phyloP scores from a whole-genome alignment of 2,797 vertebrate species.

The Tarsius wallacei region DNA sequence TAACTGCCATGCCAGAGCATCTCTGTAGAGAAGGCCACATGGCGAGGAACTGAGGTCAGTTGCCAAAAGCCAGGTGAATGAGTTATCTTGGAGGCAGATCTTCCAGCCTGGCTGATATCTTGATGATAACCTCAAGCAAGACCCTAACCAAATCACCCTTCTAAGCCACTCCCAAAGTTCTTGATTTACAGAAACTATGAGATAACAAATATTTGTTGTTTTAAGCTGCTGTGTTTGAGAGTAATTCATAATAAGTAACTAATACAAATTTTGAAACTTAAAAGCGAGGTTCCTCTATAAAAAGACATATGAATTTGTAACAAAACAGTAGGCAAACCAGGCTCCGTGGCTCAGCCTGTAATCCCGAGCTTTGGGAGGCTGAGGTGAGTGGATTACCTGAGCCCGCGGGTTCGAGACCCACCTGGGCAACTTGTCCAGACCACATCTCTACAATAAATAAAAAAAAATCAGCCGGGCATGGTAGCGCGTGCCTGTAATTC shows the following conservation, averaged over 20 bases:
- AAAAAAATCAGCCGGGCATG: too few relatives aligned
- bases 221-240: too few relatives aligned
- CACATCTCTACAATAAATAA: too few relatives aligned
- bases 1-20: background rate
- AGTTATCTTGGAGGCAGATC: background rate
- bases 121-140: background rate
- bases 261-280: background rate
- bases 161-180: background rate
- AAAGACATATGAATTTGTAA: constrained; percentile 1
- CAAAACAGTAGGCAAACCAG: background rate
- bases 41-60: background rate
- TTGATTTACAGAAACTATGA: too few relatives aligned
- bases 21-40: background rate
- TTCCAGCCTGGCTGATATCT: background rate
- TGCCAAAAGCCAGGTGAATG: too few relatives aligned
- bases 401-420: too few relatives aligned
- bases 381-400: too few relatives aligned
- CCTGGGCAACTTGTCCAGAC: too few relatives aligned
- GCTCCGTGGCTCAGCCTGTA: too few relatives aligned
- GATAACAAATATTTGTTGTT: too few relatives aligned
- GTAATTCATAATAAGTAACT: background rate
- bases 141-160: background rate
- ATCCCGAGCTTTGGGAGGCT: too few relatives aligned
- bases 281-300: background rate
- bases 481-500: too few relatives aligned